A percentile compares a stretch with the other conserved stretches of the same genome.
Evolutionary conservation across 2,113 vertebrate genomes (phyloP).

Genomic region (Calidris pygmaea): DNA sequence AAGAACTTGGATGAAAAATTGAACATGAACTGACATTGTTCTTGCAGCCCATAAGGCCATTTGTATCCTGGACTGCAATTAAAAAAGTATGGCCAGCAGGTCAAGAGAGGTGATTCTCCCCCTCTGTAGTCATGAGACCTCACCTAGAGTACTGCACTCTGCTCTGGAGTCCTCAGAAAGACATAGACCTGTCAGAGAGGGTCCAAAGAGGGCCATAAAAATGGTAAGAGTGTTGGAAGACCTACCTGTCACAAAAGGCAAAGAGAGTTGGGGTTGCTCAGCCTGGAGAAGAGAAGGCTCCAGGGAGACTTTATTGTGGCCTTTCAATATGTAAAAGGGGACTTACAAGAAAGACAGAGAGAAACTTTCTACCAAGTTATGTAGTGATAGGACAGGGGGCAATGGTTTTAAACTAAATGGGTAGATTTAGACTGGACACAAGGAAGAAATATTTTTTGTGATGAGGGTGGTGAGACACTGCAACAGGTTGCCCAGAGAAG

Average conservation of each 20-base stretch:
- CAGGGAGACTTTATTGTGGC: neutral
- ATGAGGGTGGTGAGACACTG: neutral
- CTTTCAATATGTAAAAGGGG: neutral
- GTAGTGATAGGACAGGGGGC: neutral
- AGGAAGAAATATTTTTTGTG: neutral
- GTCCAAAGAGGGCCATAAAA: neutral
- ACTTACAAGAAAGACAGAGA: neutral
- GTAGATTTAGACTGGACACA: neutral
- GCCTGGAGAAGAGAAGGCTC: neutral
- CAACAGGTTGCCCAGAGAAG: neutral
- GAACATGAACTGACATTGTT: accelerated
- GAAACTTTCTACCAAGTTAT: neutral
- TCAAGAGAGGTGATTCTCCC: neutral
- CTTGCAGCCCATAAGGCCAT: neutral
- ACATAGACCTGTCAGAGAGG: accelerated
- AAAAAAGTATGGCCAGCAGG: neutral
- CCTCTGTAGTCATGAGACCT: neutral
- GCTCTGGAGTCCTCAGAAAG: neutral
- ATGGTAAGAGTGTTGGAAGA: neutral
- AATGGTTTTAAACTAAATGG: neutral
- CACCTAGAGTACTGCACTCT: neutral
- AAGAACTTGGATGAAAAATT: neutral
- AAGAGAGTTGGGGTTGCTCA: neutral
- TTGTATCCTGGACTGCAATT: accelerated
- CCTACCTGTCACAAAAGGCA: neutral